phyloP scores from a whole-genome alignment of 2,797 vertebrate genomes.

The Morelia viridis region DNA sequence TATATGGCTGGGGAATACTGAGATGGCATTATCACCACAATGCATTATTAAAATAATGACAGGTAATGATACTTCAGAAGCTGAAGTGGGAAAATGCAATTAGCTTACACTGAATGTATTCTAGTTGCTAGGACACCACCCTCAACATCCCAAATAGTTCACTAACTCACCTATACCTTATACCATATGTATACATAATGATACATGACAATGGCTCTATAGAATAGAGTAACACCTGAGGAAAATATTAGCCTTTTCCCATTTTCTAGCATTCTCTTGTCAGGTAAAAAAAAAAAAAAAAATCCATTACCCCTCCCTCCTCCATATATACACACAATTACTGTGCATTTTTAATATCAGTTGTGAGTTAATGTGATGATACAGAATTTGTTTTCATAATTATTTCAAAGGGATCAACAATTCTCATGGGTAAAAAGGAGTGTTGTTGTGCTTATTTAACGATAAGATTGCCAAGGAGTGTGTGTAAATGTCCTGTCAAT shows the following conservation, averaged over 20 bases:
- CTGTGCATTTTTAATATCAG: neutral
- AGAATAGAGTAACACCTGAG: neutral
- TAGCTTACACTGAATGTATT: constrained; percentile 61
- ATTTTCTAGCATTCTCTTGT: neutral
- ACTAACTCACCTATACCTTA: constrained; percentile 11
- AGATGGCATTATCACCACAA: constrained; percentile 67
- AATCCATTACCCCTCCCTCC: neutral
- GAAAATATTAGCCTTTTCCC: neutral
- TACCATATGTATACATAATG: neutral
- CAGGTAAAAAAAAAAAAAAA: neutral
- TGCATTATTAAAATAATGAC: constrained; percentile 72
- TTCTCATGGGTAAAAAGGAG: neutral
- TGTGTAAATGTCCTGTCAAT: neutral
- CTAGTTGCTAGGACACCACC: constrained; percentile 55
- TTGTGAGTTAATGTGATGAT: neutral
- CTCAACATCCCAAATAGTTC: constrained; percentile 44
- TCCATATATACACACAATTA: neutral
- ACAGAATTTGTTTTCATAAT: neutral
- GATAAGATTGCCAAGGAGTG: neutral
- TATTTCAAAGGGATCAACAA: neutral
- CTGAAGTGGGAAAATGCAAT: constrained; percentile 71
- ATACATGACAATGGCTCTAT: neutral
- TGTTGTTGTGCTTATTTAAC: neutral
- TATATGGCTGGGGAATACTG: constrained; percentile 62
- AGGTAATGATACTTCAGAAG: constrained; percentile 69